Evolutionary conservation across 1,140 invertebrate genomes (phyloP), one percentile per base, ranked within the genome.

Genomic region (Pachyrhynchus sulphureomaculatus): DNA sequence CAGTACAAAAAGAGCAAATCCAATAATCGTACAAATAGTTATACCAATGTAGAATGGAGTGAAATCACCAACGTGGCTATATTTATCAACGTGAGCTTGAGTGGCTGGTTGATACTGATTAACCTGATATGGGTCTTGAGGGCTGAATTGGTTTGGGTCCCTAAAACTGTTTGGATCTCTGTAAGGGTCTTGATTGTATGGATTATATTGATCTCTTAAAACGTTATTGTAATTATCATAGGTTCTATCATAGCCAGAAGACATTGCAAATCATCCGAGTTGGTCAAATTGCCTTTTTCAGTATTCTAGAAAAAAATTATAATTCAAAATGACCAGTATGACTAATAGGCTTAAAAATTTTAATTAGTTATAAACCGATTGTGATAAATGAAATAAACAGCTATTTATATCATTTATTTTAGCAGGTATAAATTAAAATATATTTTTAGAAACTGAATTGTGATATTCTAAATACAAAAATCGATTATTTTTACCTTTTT

Each of bases 11-110:
- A 93, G 78, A 17, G 84, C 75, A 12, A 83, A 80, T 29, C 84
- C 82, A 62, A 93, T 75, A 34, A 91, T 76, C 0, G 89, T 84
- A 72, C 88, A 90, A 74, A 93, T 83, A 18, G 87, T 84, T 58
- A 92, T 85, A 1, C 85, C 82, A 55, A 90, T 84, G 78, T 93
- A 93, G 59, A 83, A 81, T 69, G 76, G 77, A 5, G 77, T 78
- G n/a, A 81, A 81, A 67, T 80, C 77, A 15, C 82, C 60, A 13
- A 62, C 81, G 75, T 82, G 85, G 55, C 85, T 81, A 66, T 81
- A 79, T 61, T 82, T 79, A 44, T 78, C 78, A 64, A 83, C 86
- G 65, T 83, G 84, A 15, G 48, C 10, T 12, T 44, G 12, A 13
- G 13, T 36, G 12, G 39, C 5, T 10, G 58, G 34, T 18, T 41